Conservation (phyloP, 1,140 invertebrate genomes). For the Drosophila nigrodunni region DNA sequence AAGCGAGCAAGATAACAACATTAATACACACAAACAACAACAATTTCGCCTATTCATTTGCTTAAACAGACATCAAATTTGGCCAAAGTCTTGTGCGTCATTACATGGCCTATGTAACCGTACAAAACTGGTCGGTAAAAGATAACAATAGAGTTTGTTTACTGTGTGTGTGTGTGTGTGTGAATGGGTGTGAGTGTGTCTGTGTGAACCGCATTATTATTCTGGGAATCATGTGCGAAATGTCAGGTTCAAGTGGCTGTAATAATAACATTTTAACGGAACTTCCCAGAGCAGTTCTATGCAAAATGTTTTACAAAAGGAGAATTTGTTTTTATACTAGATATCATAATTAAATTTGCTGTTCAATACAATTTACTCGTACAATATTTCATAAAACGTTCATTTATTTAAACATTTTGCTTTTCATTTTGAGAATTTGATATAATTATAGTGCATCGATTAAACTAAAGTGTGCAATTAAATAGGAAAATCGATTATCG, state of each 20-base stretch:
- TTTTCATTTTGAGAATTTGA: too few species aligned
- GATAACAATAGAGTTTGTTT: slow-evolving; percentile 25
- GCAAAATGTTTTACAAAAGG: too few species aligned
- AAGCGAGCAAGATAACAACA: slow-evolving; percentile 8
- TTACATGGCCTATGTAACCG: background rate
- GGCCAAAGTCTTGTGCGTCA: slow-evolving; percentile 1
- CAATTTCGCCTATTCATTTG: slow-evolving; percentile 33
- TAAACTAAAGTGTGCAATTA: too few species aligned
- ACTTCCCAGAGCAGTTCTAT: background rate
- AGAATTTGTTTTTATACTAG: too few species aligned
- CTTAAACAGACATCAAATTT: slow-evolving; percentile 28
- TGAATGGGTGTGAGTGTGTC: background rate
- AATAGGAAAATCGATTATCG: too few species aligned
- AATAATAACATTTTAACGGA: slow-evolving; percentile 4
- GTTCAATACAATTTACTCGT: too few species aligned
- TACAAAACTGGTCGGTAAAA: slow-evolving; percentile 8
- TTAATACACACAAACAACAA: background rate
- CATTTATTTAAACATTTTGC: too few species aligned
- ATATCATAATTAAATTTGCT: too few species aligned
- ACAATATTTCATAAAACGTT: too few species aligned
- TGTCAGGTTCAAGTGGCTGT: slow-evolving; percentile 9
- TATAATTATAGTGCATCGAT: too few species aligned
- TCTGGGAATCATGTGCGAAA: slow-evolving; percentile 7
- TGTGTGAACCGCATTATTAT: slow-evolving; percentile 1
- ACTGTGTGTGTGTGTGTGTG: background rate